These are phyloP conservation scores for Drymonia ruficornis DNA, from an alignment of 2,888 invertebrate genomes.

Conservation along the genomic window DNA sequence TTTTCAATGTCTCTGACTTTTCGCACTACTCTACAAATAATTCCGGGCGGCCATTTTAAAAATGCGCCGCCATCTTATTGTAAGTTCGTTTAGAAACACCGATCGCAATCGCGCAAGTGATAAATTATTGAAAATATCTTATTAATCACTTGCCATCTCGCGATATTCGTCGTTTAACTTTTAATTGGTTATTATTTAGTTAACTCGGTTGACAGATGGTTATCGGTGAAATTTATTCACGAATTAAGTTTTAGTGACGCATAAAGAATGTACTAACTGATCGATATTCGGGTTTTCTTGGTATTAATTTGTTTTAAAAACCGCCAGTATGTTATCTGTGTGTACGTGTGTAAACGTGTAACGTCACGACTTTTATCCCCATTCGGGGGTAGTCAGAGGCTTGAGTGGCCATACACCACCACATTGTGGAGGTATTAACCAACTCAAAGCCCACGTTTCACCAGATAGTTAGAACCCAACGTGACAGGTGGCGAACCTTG, in stretches of 20 bases:
- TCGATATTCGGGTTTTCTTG: too few relatives aligned
- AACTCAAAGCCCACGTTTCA: too few relatives aligned
- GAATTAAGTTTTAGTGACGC: conserved; percentile 34
- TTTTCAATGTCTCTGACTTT: conserved; percentile 30
- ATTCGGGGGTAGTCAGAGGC: too few relatives aligned
- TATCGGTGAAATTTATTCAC: conserved; percentile 35
- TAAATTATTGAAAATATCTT: conserved; percentile 77
- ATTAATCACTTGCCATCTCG: conserved; percentile 70
- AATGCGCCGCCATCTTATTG: conserved; percentile 62
- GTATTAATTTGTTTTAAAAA: too few relatives aligned
- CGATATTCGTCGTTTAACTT: conserved; percentile 64
- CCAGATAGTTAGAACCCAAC: too few relatives aligned
- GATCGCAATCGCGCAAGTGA: conserved; percentile 71
- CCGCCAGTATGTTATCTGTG: too few relatives aligned
- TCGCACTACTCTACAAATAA: conserved; percentile 52
- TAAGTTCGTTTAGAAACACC: conserved; percentile 49
- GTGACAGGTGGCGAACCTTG: too few relatives aligned
- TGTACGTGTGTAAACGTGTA: too few relatives aligned
- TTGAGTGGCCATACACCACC: too few relatives aligned
- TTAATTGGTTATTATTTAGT: conserved; percentile 74
- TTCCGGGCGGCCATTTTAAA: conserved; percentile 64
- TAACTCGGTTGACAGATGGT: conserved; percentile 44
- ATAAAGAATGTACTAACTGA: conserved; percentile 4
- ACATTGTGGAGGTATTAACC: too few relatives aligned
- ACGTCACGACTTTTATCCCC: too few relatives aligned